A percentile compares a stretch with the other conserved stretches of the same genome.
Conservation (phyloP, 2,113 vertebrate species). For the Dipodomys stephensi region DNA sequence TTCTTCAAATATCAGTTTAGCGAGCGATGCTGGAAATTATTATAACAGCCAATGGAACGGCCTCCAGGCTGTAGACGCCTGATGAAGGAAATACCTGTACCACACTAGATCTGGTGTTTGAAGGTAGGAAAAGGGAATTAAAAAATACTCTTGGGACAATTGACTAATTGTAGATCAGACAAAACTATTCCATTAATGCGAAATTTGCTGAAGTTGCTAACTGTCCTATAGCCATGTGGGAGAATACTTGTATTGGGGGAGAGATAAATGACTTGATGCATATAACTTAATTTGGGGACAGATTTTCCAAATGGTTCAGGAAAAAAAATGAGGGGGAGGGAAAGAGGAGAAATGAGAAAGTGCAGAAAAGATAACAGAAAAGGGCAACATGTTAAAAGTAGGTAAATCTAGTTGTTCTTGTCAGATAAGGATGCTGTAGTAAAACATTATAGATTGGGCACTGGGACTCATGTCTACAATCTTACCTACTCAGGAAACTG, state of each 20-base stretch:
- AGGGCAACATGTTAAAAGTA: neutral
- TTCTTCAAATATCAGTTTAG: neutral
- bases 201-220: neutral
- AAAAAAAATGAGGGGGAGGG: neutral
- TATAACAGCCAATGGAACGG: neutral
- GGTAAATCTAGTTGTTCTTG: neutral
- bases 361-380: neutral
- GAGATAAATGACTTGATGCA: neutral
- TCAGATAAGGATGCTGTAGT: neutral
- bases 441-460: neutral
- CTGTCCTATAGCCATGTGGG: neutral
- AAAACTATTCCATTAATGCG: neutral
- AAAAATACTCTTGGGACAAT: neutral
- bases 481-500: too few relatives aligned
- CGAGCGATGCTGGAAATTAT: neutral
- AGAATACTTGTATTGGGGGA: neutral
- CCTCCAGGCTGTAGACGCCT: neutral
- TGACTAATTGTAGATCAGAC: neutral
- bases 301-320: neutral
- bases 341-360: neutral
- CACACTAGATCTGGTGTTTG: neutral
- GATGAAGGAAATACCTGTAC: neutral
- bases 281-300: neutral
- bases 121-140: neutral
- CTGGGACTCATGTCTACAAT: too few relatives aligned